Base-by-base conservation (phyloP, 2,888 invertebrate species). In the Agrochola lota region DNA sequence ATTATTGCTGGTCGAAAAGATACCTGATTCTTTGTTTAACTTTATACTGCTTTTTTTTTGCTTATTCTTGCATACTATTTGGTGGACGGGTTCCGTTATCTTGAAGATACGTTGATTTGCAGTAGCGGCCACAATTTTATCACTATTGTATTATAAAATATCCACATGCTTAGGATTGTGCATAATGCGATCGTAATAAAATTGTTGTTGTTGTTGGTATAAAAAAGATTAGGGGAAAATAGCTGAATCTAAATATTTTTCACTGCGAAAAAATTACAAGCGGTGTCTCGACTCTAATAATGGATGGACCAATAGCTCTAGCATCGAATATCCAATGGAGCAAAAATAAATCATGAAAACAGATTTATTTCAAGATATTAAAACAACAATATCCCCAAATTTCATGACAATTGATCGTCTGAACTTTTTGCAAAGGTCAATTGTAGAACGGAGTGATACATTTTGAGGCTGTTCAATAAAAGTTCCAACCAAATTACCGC, bases 1-100 rank as follows among this genome's bases (percentile, higher is more conserved):
- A 95, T 95, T 95, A 96, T 95, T 95, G 94, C 87, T 84, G 78
- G 83, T 69, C 89, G 86, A 82, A 77, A 67, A 85, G 81, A 89
- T 91, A 89, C 92, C 88, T 91, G 89, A 88, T 91, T 90, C 89
- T 91, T 90, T 91, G 90, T 89, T 88, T 89, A 85, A 88, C 6
- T 40, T 7, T 40, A 40, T 40, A 40, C 40, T 40, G 40, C 40
- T 40, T 40, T 84, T 62, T 71, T 77, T 83, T 63, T 78, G 66
- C 35, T 62, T 55, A 62, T 73, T 64, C 26, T 60, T 20, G 8
- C 20, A 30, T 30, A 17, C 17, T 59, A 49, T 68, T 78, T 67
- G 62, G n/a, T 74, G 43, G 55, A 62, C 5, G 0, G n/a, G 49
- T 63, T 74, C 64, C 17, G 40, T 8, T 72, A 68, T 72, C 63